Evolutionary conservation across 2,888 invertebrate species (phyloP).

Genomic region (Bombylius major): DNA sequence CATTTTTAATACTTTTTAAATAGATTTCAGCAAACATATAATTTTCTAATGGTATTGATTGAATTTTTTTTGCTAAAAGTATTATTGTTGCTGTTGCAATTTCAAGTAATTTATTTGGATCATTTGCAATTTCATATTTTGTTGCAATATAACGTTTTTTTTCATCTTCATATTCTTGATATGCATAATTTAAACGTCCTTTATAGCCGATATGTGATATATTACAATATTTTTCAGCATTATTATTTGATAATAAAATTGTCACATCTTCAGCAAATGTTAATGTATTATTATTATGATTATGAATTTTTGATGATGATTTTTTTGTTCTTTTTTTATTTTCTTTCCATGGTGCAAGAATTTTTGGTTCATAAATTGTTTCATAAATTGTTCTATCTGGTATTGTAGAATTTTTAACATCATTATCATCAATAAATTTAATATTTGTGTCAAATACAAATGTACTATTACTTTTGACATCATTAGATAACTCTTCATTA

Average conservation of each 20-base stretch:
- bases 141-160: background rate
- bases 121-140: background rate
- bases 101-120: slow-evolving; percentile 10
- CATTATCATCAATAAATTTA: no score
- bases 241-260: slow-evolving; percentile 7
- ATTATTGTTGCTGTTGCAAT: slow-evolving; percentile 15
- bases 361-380: background rate
- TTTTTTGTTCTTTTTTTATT: background rate
- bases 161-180: slow-evolving; percentile 5
- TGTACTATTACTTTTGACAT: no score
- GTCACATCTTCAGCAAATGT: background rate
- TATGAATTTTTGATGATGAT: background rate
- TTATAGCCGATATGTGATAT: slow-evolving; percentile 14
- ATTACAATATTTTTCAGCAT: slow-evolving; percentile 5
- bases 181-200: slow-evolving; percentile 14
- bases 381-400: background rate
- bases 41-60: slow-evolving; percentile 13
- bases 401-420: background rate
- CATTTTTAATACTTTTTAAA: slow-evolving; percentile 13
- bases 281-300: background rate
- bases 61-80: slow-evolving; percentile 9
- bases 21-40: slow-evolving; percentile 12
- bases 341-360: background rate
- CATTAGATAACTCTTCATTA: no score
- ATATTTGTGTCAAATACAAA: no score